A percentile compares a stretch with the other conserved stretches of the same genome.
Conservation (phyloP, 2,797 vertebrate species). For the Gallirallus australis region DNA sequence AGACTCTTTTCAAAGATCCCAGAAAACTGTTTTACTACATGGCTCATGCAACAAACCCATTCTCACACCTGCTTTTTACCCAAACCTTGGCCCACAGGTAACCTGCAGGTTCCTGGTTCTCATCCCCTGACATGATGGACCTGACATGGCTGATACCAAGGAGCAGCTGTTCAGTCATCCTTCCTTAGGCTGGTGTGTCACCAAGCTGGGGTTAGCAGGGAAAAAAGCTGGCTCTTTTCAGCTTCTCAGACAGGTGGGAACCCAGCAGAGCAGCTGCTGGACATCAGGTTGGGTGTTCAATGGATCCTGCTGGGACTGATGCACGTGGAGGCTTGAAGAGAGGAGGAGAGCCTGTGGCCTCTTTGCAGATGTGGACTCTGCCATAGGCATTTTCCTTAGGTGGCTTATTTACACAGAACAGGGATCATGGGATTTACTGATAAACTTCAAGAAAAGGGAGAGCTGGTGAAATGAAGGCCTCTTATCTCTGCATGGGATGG, state of each 20-base stretch:
- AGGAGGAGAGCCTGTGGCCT: neutral
- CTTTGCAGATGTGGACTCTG: neutral
- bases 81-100: fast-evolving
- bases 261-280: neutral
- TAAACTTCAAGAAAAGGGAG: neutral
- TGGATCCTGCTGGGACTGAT: fast-evolving
- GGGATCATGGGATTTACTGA: slow-evolving; percentile 17
- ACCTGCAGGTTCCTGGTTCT: neutral
- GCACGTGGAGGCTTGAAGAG: neutral
- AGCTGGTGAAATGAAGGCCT: neutral
- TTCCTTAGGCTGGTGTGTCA: neutral
- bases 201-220: neutral
- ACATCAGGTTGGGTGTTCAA: neutral
- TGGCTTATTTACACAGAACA: neutral
- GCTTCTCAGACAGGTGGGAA: neutral
- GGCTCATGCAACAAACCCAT: neutral
- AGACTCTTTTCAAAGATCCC: neutral
- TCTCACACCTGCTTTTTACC: neutral
- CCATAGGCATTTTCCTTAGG: neutral
- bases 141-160: neutral
- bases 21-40: neutral
- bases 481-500: neutral
- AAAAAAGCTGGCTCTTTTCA: neutral
- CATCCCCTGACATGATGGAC: neutral
- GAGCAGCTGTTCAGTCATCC: neutral